A percentile compares a stretch with the other conserved stretches of the same genome.
phyloP scores from a whole-genome alignment of 64 coral and sea anemone species.

The Cladopsammia gracilis region DNA sequence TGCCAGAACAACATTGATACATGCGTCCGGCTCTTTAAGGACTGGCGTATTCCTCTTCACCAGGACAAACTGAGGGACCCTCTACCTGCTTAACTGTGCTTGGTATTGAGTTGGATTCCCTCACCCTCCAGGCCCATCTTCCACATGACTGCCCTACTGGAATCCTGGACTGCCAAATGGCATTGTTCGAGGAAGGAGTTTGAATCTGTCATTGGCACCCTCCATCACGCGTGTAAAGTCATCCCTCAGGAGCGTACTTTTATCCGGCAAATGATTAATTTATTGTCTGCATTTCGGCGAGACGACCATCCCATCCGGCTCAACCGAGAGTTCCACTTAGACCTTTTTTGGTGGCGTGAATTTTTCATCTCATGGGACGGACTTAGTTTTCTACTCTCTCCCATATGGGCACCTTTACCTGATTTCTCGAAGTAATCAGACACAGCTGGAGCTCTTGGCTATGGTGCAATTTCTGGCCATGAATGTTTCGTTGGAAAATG shows the following conservation, averaged over 20 bases:
- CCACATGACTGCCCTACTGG: background rate
- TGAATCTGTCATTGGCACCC: constrained; percentile 39
- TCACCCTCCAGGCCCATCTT: background rate
- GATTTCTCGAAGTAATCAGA: background rate
- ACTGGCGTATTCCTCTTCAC: background rate
- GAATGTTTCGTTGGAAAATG: constrained; percentile 44
- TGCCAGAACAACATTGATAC: background rate
- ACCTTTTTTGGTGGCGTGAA: constrained; percentile 44
- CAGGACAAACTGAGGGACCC: background rate
- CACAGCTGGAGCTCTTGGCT: constrained; percentile 30
- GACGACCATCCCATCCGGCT: constrained; percentile 4
- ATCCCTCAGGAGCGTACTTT: constrained; percentile 1
- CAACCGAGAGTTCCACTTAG: constrained; percentile 9
- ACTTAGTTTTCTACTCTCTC: constrained; percentile 17
- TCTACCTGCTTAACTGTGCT: background rate
- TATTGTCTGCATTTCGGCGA: background rate
- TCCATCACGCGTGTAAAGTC: constrained; percentile 34
- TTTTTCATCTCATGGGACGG: constrained; percentile 14
- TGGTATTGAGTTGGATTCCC: background rate
- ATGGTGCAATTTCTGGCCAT: constrained; percentile 12
- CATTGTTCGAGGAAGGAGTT: background rate
- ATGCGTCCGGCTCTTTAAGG: background rate
- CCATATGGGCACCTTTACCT: background rate
- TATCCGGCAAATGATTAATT: constrained; percentile 37
- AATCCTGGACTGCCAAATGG: background rate